These are phyloP conservation scores for Butastur rufipennis DNA, from an alignment of 2,113 vertebrate genomes.

Conservation along the genomic window DNA sequence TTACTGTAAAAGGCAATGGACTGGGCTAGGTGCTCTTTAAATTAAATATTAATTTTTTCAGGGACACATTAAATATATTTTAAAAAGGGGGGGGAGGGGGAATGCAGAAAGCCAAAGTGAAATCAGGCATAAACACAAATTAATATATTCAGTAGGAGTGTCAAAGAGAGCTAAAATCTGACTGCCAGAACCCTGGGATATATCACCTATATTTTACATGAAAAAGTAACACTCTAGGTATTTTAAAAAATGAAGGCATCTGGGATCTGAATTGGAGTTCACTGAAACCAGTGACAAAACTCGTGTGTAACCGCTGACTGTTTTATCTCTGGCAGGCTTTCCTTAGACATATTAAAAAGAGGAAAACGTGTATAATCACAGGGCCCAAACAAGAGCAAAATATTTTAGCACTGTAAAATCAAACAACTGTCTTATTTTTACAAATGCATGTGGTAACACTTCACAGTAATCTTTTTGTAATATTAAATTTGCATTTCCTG, in stretches of 20 bases:
- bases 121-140: not conserved
- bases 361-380: not conserved
- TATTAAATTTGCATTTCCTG: not conserved
- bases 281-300: not conserved
- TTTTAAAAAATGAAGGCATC: not conserved
- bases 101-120: not conserved
- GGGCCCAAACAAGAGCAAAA: not conserved
- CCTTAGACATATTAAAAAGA: not conserved
- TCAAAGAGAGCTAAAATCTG: not conserved
- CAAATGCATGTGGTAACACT: not conserved
- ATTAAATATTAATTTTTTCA: conserved; percentile 15
- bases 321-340: not conserved
- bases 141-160: not conserved
- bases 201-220: not conserved
- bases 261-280: not conserved
- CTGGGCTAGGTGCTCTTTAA: not conserved
- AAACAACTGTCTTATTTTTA: not conserved
- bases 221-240: not conserved
- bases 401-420: not conserved
- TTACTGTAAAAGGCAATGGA: not conserved
- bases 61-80: not conserved
- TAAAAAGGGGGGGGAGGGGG: not conserved
- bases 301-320: not conserved
- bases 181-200: not conserved
- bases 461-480: not conserved